Base-by-base conservation (phyloP, 1,140 invertebrate species). In the Cecropterus lyciades region DNA sequence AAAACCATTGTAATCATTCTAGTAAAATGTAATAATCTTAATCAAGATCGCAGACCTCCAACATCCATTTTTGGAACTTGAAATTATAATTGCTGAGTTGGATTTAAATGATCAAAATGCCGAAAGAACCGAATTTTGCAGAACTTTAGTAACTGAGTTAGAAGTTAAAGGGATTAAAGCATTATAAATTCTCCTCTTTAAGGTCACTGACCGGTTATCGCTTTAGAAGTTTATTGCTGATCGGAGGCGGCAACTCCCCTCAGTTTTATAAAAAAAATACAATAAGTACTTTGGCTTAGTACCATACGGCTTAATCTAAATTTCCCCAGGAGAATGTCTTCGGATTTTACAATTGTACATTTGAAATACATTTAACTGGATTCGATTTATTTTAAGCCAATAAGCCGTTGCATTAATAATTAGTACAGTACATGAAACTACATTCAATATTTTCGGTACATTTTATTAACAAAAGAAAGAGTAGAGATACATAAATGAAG, bases 51-150 rank as follows among this genome's bases (percentile, higher is more conserved):
- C 30, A 51, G 8, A 14, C 9, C 10, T 51, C 20, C 24, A 51
- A 51, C 30, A 51, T 51, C 49, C 5, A 24, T 24, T 51, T 30
- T 51, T 15, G 13, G 27, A 51, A 51, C 49, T 51, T 51, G 27
- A 51, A 51, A 51, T n/a, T n/a, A n/a, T n/a, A n/a, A n/a, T n/a
- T n/a, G n/a, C n/a, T n/a, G n/a, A n/a, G 49, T 51, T 24, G 9
- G 0, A 51, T 30, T 30, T 51, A 51, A 51, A n/a, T 27, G 17
- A 51, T 20, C 49, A 3, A 9, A 30, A 14, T 7, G 49, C 27
- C 16, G 13, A 8, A 52, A 33, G 33, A 37, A 37, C 33, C 15
- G 49, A 52, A 52, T 10, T 14, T 30, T 13, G n/a, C 8, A 14
- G 27, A 10, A 33, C 14, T 52, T 52, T 15, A 27, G 49, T 33